phyloP scores from a whole-genome alignment of 2,888 invertebrate genomes.

The Acronicta leporina region DNA sequence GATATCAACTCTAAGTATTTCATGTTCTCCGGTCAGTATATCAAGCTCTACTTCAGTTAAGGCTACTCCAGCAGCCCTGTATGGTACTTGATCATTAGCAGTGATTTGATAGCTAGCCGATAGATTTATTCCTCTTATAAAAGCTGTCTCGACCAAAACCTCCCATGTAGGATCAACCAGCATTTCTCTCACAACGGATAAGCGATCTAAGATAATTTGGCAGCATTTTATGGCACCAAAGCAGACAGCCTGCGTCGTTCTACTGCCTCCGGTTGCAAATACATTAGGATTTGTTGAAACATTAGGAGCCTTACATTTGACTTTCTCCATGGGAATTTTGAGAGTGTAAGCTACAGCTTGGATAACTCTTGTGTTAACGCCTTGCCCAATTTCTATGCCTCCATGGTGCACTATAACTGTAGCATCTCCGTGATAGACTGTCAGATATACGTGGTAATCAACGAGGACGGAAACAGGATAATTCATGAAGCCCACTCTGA shows the following conservation, averaged over 20 bases:
- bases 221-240: conserved; percentile 82
- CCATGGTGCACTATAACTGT: conserved; percentile 92
- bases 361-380: conserved; percentile 92
- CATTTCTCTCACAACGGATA: conserved; percentile 78
- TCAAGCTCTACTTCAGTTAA: conserved; percentile 92
- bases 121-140: conserved; percentile 72
- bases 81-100: conserved; percentile 65
- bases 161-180: conserved; percentile 86
- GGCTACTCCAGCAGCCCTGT: conserved; percentile 87
- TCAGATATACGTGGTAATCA: conserved; percentile 89
- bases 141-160: conserved; percentile 84
- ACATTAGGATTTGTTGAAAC: conserved; percentile 90
- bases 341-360: conserved; percentile 91
- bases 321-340: conserved; percentile 90
- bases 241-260: conserved; percentile 69
- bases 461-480: conserved; percentile 89
- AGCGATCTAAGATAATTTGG: conserved; percentile 82
- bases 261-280: conserved; percentile 91
- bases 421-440: conserved; percentile 92
- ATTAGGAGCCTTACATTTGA: conserved; percentile 91
- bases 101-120: conserved; percentile 73
- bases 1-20: conserved; percentile 90
- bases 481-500: conserved; percentile 91
- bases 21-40: conserved; percentile 92
- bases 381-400: conserved; percentile 94